Base-by-base conservation (phyloP, 2,888 invertebrate species). In the Ornithoptera alexandrae region DNA sequence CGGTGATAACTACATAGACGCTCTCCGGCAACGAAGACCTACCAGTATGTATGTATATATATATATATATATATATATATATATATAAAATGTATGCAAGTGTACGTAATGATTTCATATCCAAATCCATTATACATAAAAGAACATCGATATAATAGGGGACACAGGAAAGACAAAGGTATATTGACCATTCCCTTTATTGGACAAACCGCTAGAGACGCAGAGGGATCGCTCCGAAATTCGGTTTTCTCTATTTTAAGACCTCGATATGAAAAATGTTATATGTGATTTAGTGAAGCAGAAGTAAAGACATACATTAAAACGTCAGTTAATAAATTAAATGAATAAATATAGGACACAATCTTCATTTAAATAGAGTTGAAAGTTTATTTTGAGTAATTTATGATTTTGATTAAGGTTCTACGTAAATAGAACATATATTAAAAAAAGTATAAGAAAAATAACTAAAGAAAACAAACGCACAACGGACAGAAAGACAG, bases 201-300 rank as follows among this genome's bases (percentile, higher is more conserved):
- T 63, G 63, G 63, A 68, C 58, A 58, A 68, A 68, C 58, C 63
- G 50, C 63, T 18, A 46, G 46, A 59, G 50, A 63, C 10, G 46
- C 42, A 59, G 15, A 62, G 62, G 46, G 46, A 36, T 58, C 30
- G 18, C 17, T 7, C 18, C 20, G 62, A 68, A 63, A 50, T 12
- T 22, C 56, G 18, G 42, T 67, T 46, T 22, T 59, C 18, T 24
- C 62, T 59, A 63, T 63, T 68, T 68, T 62, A 68, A 42, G 30
- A 62, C 58, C 46, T 62, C 15, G 1, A 24, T 20, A 46, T 58
- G 57, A 46, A 62, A 63, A 63, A 68, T 59, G 12, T 57, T 59
- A 59, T 20, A 63, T 59, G 50, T 58, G 46, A n/a, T 65, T 24
- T 24, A 42, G n/a, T n/a, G 53, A n/a, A 53, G 6, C 5, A 2